Evolutionary conservation across 1,140 invertebrate genomes (phyloP), one percentile per base, ranked within the genome.

Genomic region (Microplitis mediator): DNA sequence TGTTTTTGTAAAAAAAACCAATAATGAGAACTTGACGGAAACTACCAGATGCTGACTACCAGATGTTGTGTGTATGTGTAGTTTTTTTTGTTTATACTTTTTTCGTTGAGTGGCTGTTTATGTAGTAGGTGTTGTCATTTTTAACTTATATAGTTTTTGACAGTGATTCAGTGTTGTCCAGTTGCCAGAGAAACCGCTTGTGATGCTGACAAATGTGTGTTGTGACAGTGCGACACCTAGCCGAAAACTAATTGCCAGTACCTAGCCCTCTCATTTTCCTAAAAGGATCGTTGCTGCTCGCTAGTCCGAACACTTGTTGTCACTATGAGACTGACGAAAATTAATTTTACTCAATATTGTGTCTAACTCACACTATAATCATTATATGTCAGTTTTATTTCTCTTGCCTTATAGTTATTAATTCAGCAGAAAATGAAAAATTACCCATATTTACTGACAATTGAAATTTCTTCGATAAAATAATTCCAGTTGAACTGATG

Each of bases 151-250:
- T 51, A 51, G 6, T 51, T 60, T 3, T 35, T 58, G 52, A 23
- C 39, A 50, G 23, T 66, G 45, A 66, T 66, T 50, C 31, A 66
- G 34, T 60, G 52, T 4, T 52, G 50, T 67, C 65, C 65, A 54
- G 50, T 54, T 67, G 8, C 23, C 23, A 67, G 39, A 34, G 65
- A 51, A 67, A 54, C 65, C 51, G 50, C 51, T 51, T 54, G 65
- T 45, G 51, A 68, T 58, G 34, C 32, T 68, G 66, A 68, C 32
- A 58, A 68, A 68, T 66, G 50, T 54, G 31, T 68, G 66, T 68
- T 68, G 54, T 32, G 23, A 54, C 52, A 39, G 54, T 68, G 32
- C 36, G 51, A 68, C 51, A 60, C 52, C 32, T 54, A 23, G 9
- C 34, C 31, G 31, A 36, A 34, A 32, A 68, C 66, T 56, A 68